These are phyloP conservation scores for Myripristis murdjan DNA, from an alignment of 2,797 vertebrate genomes.

Conservation along the genomic window DNA sequence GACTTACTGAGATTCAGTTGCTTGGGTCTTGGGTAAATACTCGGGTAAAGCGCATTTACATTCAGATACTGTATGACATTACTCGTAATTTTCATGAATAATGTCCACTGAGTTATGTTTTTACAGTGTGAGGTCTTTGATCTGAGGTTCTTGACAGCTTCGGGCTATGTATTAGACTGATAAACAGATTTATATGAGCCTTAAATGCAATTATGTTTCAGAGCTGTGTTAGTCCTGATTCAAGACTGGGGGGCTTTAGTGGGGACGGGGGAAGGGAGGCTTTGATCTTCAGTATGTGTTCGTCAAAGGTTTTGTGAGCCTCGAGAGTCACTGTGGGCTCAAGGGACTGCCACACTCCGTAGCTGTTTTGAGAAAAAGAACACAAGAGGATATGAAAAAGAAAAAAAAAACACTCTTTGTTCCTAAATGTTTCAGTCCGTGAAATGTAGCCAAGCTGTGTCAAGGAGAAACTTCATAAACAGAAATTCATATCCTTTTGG, in stretches of 20 bases:
- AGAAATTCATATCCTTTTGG: slow-evolving; percentile 54
- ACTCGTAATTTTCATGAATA: slow-evolving; percentile 50
- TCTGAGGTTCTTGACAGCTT: slow-evolving; percentile 65
- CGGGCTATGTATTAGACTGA: slow-evolving; percentile 71
- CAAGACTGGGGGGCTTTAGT: slow-evolving; percentile 63
- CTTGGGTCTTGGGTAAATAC: slow-evolving; percentile 26
- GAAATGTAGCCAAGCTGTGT: slow-evolving; percentile 41
- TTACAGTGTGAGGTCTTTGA: slow-evolving; percentile 64
- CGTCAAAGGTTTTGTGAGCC: slow-evolving; percentile 69
- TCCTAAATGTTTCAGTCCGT: slow-evolving; percentile 32
- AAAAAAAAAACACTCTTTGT: slow-evolving; percentile 43
- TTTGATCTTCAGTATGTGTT: slow-evolving; percentile 72
- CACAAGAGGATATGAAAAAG: slow-evolving; percentile 40
- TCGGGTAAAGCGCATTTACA: neutral
- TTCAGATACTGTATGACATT: slow-evolving; percentile 18
- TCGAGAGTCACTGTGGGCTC: slow-evolving; percentile 50
- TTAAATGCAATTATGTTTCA: slow-evolving; percentile 74
- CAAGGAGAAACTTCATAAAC: slow-evolving; percentile 40
- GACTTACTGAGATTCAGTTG: neutral
- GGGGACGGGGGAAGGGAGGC: slow-evolving; percentile 40
- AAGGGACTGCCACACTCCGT: slow-evolving; percentile 35
- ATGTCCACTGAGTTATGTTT: slow-evolving; percentile 46
- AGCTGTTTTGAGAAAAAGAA: slow-evolving; percentile 50
- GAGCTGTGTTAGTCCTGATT: slow-evolving; percentile 69
- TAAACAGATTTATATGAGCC: slow-evolving; percentile 77